Percentiles rank a stretch among this genome's conserved stretches.
phyloP scores from a whole-genome alignment of 2,888 invertebrate genomes.

The Tipula vernalis region DNA sequence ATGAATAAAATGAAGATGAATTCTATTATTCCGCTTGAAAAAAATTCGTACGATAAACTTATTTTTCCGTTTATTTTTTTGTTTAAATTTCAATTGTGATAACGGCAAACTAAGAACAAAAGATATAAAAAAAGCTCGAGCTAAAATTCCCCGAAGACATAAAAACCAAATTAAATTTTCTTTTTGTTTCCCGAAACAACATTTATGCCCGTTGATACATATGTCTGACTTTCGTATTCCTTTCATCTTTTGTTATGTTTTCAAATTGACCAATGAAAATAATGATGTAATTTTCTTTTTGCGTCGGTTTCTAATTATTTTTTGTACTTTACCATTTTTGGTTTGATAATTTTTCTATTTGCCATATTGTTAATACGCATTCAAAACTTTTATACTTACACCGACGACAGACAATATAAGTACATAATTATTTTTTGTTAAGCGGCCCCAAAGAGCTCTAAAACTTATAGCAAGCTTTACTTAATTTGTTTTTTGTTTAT shows the following conservation, averaged over 20 bases:
- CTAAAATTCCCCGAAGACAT: neutral
- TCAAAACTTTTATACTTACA: neutral
- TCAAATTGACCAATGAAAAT: neutral
- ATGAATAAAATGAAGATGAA: neutral
- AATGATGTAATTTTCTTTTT: neutral
- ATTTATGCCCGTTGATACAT: neutral
- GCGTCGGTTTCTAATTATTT: neutral
- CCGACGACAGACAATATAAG: neutral
- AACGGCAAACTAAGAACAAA: neutral
- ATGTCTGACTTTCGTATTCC: neutral
- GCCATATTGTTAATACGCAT: neutral
- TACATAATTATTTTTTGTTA: neutral
- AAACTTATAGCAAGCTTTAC: neutral
- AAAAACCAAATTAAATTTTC: neutral
- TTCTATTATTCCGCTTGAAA: neutral
- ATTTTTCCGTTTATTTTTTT: neutral
- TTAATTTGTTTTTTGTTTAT: neutral
- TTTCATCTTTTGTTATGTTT: neutral
- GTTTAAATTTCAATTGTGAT: neutral
- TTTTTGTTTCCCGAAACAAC: neutral
- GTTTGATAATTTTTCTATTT: neutral
- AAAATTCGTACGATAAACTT: neutral
- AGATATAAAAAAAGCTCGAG: neutral
- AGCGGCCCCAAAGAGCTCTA: neutral
- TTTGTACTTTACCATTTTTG: neutral